phyloP scores from a whole-genome alignment of 2,888 invertebrate genomes.

The Cistogaster globosa region DNA sequence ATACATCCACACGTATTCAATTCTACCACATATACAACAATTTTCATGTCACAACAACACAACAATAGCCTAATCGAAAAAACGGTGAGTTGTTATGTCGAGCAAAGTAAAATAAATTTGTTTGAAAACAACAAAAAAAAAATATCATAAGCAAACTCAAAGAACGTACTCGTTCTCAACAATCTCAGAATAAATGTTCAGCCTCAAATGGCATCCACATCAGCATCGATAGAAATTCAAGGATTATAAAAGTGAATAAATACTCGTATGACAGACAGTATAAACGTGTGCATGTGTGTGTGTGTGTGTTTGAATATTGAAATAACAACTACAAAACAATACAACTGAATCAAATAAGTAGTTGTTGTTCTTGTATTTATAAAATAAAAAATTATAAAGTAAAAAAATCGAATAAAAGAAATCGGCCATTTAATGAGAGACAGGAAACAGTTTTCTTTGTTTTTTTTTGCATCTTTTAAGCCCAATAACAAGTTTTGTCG shows the following conservation, averaged over 20 bases:
- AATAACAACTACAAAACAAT: constrained; percentile 43
- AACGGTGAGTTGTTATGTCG: constrained; percentile 44
- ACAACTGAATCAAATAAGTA: constrained; percentile 64
- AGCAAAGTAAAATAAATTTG: constrained; percentile 52
- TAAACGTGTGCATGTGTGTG: too few species aligned
- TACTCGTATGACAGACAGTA: not conserved
- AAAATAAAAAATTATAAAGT: constrained; percentile 6
- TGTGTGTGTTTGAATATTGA: not conserved
- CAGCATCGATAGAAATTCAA: constrained; percentile 20
- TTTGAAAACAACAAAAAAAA: constrained; percentile 51
- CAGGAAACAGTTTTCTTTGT: not conserved
- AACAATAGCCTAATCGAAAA: constrained; percentile 49
- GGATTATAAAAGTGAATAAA: constrained; percentile 11
- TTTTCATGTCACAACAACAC: constrained; percentile 6
- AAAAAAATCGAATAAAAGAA: constrained; percentile 50
- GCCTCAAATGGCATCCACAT: not conserved
- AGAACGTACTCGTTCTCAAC: constrained; percentile 8
- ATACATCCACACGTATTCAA: not conserved
- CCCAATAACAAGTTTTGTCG: constrained; percentile 25
- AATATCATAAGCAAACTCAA: constrained; percentile 16
- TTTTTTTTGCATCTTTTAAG: constrained; percentile 5
- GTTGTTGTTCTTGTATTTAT: constrained; percentile 36
- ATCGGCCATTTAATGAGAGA: constrained; percentile 51
- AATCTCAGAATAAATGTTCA: constrained; percentile 4
- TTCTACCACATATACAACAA: not conserved